These are phyloP conservation scores for Cryptoblepharus egeriae DNA, from an alignment of 2,797 vertebrate species.

Conservation along the genomic window DNA sequence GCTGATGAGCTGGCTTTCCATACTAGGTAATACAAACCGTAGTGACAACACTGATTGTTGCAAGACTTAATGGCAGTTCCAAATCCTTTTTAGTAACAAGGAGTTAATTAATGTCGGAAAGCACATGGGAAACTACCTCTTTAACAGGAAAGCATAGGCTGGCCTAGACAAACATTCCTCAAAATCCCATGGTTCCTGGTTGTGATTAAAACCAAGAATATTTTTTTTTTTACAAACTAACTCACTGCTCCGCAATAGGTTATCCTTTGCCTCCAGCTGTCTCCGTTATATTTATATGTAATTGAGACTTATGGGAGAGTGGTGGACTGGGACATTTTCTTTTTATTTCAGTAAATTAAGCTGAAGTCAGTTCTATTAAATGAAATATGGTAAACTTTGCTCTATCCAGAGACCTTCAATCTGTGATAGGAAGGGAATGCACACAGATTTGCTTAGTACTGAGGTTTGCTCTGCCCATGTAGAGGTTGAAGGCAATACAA, in stretches of 20 bases:
- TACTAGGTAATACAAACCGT: too few relatives aligned
- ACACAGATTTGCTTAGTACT: neutral
- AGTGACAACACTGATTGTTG: too few relatives aligned
- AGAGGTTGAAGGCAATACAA: neutral
- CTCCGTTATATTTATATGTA: neutral
- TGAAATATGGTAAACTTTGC: conserved; percentile 2
- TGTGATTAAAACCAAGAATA: conserved; percentile 28
- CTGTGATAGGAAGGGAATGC: neutral
- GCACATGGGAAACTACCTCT: conserved; percentile 10
- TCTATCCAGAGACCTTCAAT: neutral
- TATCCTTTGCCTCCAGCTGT: neutral
- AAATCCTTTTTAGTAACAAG: neutral
- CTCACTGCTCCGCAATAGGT: conserved; percentile 10
- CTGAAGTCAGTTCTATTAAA: neutral
- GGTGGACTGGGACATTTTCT: neutral
- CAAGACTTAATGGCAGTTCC: too few relatives aligned
- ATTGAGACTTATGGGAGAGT: conserved; percentile 27
- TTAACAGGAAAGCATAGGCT: conserved; percentile 49
- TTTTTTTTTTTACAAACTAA: conserved; percentile 50
- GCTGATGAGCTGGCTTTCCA: too few relatives aligned
- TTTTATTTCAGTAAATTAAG: neutral
- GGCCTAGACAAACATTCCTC: conserved; percentile 55
- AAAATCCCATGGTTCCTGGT: conserved; percentile 52
- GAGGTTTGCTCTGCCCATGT: neutral
- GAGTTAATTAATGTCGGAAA: neutral